Evolutionary conservation across 1,140 invertebrate species (phyloP), one percentile per base, ranked within the genome.

Genomic region (Lepidurus arcticus): DNA sequence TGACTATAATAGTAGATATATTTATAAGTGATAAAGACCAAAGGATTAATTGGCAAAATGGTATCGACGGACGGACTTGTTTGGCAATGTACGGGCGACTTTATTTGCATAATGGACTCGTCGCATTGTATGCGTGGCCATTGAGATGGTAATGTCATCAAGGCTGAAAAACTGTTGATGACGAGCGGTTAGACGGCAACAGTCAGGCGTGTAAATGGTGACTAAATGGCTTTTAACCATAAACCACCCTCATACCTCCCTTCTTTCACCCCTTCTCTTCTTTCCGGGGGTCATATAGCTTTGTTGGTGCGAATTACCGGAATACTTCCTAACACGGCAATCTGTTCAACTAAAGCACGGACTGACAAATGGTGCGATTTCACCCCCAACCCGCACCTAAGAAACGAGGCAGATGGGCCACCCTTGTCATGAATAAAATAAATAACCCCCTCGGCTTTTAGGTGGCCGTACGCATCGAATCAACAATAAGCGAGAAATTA

Each of bases 391-490:
- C 21, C 21, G 53, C 53, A 0, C 0, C 21, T 65, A 65, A 13
- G 16, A 21, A 65, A 65, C 53, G 0, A 65, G 53, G 53, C 53
- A 65, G 53, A 65, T 65, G 53, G 53, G 53, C 53, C 53, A 65
- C 53, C 53, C 53, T 65, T 21, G 53, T 65, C n/a, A 65, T 65
- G 53, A 65, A 65, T 65, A 65, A 65, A 65, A 65, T 65, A 65
- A 65, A 65, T 65, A 65, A 65, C 53, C 53, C 47, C 21, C 21
- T 21, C 16, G 53, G 53, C 53, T 65, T 65, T 65, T 21, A 21
- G 53, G 6, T 21, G 53, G 53, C 53, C n/a, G 53, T 65, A 65
- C 13, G 53, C 53, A 65, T 13, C 53, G 21, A 65, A 65, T 65
- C 53, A 65, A 65, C 13, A 65, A 65, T 65, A 65, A 65, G 53